Conservation (phyloP, 1,140 invertebrate genomes). For the Scaptodrosophila lebanonensis region DNA sequence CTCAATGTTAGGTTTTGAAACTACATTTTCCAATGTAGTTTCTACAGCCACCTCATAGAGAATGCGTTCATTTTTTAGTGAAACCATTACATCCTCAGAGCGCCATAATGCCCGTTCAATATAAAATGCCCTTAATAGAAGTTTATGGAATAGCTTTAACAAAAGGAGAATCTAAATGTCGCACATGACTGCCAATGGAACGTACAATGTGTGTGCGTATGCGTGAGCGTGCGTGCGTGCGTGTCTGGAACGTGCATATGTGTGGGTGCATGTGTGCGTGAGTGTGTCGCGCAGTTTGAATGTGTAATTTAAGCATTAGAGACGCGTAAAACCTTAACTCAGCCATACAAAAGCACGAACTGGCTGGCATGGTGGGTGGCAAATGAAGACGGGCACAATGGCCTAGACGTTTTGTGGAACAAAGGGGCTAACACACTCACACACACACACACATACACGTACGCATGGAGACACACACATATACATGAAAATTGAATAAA, state of each 20-base stretch:
- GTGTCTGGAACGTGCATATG: constrained; percentile 15
- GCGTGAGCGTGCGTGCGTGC: constrained; percentile 11
- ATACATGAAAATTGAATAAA: constrained; percentile 69
- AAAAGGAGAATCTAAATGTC: constrained; percentile 46
- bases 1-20: too few species aligned
- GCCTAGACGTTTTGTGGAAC: background rate
- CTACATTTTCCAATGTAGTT: too few species aligned
- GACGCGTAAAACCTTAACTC: constrained; percentile 64
- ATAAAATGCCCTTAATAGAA: too few species aligned
- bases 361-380: constrained; percentile 15
- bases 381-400: constrained; percentile 9
- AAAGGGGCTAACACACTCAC: constrained; percentile 1
- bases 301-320: constrained; percentile 75
- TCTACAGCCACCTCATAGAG: too few species aligned
- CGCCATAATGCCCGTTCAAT: too few species aligned
- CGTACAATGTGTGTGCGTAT: too few species aligned
- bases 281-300: constrained; percentile 39
- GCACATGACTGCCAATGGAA: constrained; percentile 72
- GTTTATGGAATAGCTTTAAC: too few species aligned
- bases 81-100: too few species aligned
- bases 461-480: constrained; percentile 11
- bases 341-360: constrained; percentile 18
- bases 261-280: constrained; percentile 25
- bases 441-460: constrained; percentile 4
- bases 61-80: too few species aligned